These are phyloP conservation scores for Listrodromus nycthemerus DNA, from an alignment of 2,888 invertebrate species.

Conservation along the genomic window DNA sequence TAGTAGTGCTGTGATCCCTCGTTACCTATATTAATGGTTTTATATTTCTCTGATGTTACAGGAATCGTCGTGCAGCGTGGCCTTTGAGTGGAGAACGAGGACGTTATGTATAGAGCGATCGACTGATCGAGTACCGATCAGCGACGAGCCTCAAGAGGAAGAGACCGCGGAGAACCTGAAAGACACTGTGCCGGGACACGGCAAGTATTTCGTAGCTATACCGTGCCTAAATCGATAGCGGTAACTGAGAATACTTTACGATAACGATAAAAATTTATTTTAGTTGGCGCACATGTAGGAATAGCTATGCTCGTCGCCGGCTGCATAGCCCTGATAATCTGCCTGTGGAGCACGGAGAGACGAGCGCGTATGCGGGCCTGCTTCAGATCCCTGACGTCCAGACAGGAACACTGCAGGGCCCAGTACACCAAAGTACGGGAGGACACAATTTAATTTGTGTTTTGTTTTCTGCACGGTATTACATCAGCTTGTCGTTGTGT, in stretches of 20 bases:
- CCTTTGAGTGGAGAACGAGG: slow-evolving; percentile 77
- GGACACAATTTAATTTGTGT: not conserved
- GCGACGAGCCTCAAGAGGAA: not conserved
- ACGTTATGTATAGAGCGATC: slow-evolving; percentile 69
- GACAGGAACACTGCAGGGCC: slow-evolving; percentile 73
- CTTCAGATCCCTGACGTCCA: slow-evolving; percentile 68
- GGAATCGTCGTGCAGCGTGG: slow-evolving; percentile 74
- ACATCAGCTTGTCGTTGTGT: slow-evolving; percentile 34
- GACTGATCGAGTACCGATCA: not conserved
- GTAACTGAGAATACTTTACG: not conserved
- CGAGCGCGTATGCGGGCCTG: slow-evolving; percentile 71
- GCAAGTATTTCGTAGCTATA: slow-evolving; percentile 55
- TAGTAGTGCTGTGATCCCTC: not conserved
- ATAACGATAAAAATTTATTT: slow-evolving; percentile 54
- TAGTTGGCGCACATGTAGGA: slow-evolving; percentile 71
- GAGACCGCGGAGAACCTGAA: slow-evolving; percentile 32
- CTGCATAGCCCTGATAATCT: slow-evolving; percentile 68
- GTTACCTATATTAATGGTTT: not conserved
- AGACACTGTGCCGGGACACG: slow-evolving; percentile 25
- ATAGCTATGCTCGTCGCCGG: slow-evolving; percentile 67
- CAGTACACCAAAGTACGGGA: slow-evolving; percentile 78
- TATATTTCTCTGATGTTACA: slow-evolving; percentile 63
- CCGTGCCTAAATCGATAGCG: not conserved
- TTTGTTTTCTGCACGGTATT: slow-evolving; percentile 16
- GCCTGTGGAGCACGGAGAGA: slow-evolving; percentile 73